Evolutionary conservation across 2,888 invertebrate genomes (phyloP), one percentile per base, ranked within the genome.

Genomic region (Euclidia mi): DNA sequence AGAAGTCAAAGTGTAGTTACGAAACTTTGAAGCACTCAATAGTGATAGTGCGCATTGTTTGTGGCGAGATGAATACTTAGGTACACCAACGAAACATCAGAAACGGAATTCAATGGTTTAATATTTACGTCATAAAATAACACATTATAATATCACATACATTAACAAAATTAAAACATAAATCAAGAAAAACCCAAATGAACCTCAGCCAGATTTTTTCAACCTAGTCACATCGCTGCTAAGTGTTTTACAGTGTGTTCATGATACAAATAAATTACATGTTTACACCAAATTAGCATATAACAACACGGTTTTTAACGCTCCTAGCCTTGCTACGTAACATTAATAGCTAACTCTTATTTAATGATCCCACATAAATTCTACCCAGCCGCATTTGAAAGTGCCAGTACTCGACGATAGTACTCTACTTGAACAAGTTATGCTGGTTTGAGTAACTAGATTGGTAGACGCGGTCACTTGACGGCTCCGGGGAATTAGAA

Each of bases 321-420:
- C 20, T 29, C 12, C 46, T 20, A 38, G 20, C 15, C 47, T 15
- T 55, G 47, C 31, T 29, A 15, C 38, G 20, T 25, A 25, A 55
- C 55, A 25, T 69, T 83, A 81, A 84, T 76, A 70, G 78, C 76
- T 46, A 66, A 67, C 72, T 71, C 76, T 77, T 82, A 85, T 87
- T 87, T 87, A 87, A 85, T 82, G 85, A 82, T 73, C 59, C 62
- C 64, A 73, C 82, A 84, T 88, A 82, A 85, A 85, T 86, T 81
- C 64, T 64, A 73, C 60, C 66, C 61, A 46, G 64, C 48, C 46
- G 32, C 64, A 55, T 79, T 82, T 40, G 59, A 35, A 71, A 51
- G 52, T 56, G 50, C 48, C 25, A 69, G 78, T 57, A 31, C 56
- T 56, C 55, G 50, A 38, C 34, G 20, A 42, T 6, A 56, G 45